phyloP scores from a whole-genome alignment of 2,113 vertebrate genomes.

The Lucifuga dentata region DNA sequence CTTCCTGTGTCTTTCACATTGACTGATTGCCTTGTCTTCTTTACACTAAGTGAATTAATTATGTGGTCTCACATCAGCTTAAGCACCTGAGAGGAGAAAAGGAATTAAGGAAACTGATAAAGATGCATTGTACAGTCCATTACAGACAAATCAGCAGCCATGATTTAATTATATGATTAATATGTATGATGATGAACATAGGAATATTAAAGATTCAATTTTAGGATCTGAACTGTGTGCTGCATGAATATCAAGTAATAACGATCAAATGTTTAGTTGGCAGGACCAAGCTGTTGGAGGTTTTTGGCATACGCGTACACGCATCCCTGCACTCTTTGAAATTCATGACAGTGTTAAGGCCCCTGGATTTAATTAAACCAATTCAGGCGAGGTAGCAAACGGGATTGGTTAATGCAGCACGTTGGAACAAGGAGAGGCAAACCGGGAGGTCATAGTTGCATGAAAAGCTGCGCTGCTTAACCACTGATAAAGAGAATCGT shows the following conservation, averaged over 20 bases:
- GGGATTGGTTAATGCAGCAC: conserved; percentile 65
- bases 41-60: conserved; percentile 73
- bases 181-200: conserved; percentile 62
- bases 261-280: conserved; percentile 72
- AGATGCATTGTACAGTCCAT: conserved; percentile 71
- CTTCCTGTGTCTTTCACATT: conserved; percentile 49
- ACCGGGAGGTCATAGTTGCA: conserved; percentile 59
- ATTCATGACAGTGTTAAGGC: conserved; percentile 73
- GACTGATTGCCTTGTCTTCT: conserved; percentile 66
- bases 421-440: conserved; percentile 65
- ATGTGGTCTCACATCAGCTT: conserved; percentile 53
- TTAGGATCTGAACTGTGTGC: conserved; percentile 53
- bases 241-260: conserved; percentile 73
- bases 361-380: conserved; percentile 80
- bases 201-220: conserved; percentile 67
- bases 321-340: conserved; percentile 69
- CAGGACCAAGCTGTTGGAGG: conserved; percentile 53
- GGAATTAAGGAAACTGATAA: conserved; percentile 62
- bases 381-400: conserved; percentile 66
- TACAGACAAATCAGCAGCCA: conserved; percentile 65
- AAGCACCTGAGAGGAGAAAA: conserved; percentile 65
- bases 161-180: conserved; percentile 71
- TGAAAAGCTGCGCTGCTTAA: conserved; percentile 44
- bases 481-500: conserved; percentile 56
- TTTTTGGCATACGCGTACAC: conserved; percentile 60